These are phyloP conservation scores for Beroe ovata DNA, from an alignment of 37 sponge, comb jelly and placozoan species.

Conservation along the genomic window DNA sequence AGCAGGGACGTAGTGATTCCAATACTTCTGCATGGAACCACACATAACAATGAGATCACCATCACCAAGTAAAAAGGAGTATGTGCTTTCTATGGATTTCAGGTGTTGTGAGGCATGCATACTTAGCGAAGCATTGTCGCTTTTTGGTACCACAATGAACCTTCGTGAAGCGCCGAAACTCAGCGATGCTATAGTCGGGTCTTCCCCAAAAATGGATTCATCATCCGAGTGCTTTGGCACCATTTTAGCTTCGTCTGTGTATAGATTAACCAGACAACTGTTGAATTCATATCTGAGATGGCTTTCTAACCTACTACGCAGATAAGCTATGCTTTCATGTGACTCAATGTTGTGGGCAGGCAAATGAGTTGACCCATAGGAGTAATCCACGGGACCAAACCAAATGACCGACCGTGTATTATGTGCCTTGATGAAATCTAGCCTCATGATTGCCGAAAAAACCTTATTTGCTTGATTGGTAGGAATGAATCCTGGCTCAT, in stretches of 20 bases:
- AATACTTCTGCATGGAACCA: background rate
- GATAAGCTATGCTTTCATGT: too few species aligned
- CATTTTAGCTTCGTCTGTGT: background rate
- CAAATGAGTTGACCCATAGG: background rate
- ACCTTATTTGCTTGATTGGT: background rate
- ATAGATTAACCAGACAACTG: conserved; percentile 1
- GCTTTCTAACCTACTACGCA: too few species aligned
- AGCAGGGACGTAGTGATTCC: background rate
- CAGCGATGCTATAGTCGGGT: background rate
- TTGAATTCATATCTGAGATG: too few species aligned
- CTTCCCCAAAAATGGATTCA: background rate
- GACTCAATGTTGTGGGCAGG: too few species aligned
- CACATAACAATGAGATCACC: conserved; percentile 34
- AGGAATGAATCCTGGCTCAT: conserved; percentile 12
- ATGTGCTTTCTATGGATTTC: background rate
- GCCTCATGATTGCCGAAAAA: background rate
- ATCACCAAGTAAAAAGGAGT: background rate
- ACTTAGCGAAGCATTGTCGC: background rate
- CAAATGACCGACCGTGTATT: background rate
- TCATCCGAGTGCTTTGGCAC: conserved; percentile 2
- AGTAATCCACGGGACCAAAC: background rate
- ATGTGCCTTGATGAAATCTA: background rate
- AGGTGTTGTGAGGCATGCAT: background rate
- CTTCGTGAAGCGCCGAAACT: background rate
- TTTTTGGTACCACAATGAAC: background rate